phyloP scores from a whole-genome alignment of 2,888 invertebrate genomes.

The Spodoptera picta region DNA sequence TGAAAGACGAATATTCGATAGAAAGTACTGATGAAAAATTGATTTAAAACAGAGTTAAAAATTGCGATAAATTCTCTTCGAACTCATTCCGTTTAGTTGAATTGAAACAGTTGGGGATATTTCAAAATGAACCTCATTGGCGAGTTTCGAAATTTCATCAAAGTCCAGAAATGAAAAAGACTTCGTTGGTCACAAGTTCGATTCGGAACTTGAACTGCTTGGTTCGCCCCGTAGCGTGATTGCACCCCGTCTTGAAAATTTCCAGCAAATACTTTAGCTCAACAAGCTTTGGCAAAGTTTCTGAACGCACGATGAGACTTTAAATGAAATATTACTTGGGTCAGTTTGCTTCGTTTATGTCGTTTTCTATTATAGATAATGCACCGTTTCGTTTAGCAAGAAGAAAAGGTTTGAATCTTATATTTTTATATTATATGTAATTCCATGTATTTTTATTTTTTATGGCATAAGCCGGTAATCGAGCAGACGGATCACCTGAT shows the following conservation, averaged over 20 bases:
- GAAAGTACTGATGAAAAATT: too few relatives aligned
- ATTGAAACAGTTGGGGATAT: conserved; percentile 54
- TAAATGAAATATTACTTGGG: conserved; percentile 57
- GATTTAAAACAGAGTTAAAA: neutral
- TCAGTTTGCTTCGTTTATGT: conserved; percentile 31
- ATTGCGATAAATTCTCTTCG: conserved; percentile 1
- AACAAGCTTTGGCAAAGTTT: conserved; percentile 56
- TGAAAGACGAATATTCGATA: neutral
- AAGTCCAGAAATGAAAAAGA: conserved; percentile 74
- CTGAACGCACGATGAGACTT: conserved; percentile 56
- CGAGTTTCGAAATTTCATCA: conserved; percentile 81
- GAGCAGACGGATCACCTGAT: too few relatives aligned
- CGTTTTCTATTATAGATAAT: conserved; percentile 15
- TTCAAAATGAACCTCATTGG: conserved; percentile 71
- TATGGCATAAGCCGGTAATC: too few relatives aligned
- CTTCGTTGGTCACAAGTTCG: conserved; percentile 75
- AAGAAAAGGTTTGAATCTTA: neutral
- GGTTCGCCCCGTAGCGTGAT: conserved; percentile 78
- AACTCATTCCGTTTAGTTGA: conserved; percentile 28
- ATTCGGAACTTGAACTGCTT: conserved; percentile 73
- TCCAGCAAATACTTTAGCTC: conserved; percentile 76
- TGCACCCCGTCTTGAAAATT: conserved; percentile 77
- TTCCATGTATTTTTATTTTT: too few relatives aligned
- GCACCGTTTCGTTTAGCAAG: neutral
- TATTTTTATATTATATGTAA: too few relatives aligned